Conservation (phyloP, 2,888 invertebrate species). For the Cephus rjabovi region DNA sequence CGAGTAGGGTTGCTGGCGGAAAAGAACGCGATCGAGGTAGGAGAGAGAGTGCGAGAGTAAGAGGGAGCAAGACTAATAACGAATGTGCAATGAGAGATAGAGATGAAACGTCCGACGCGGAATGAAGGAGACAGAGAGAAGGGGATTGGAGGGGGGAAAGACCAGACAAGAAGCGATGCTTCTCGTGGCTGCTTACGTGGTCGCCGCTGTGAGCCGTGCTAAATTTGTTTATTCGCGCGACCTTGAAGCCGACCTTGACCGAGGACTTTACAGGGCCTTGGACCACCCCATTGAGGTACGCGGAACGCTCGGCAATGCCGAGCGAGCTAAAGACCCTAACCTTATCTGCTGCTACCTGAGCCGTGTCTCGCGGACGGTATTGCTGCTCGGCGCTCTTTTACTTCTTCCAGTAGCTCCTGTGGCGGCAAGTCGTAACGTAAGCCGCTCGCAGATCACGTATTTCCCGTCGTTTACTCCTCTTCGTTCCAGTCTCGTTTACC, state of each 20-base stretch:
- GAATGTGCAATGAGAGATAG: no score
- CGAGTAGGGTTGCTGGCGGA: not conserved
- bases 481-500: not conserved
- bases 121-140: no score
- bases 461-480: not conserved
- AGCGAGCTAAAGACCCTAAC: not conserved
- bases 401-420: not conserved
- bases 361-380: not conserved
- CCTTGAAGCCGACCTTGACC: not conserved
- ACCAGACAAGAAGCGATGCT: not conserved
- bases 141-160: not conserved
- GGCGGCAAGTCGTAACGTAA: not conserved
- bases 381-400: not conserved
- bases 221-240: not conserved
- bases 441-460: not conserved
- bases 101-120: no score
- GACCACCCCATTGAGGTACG: not conserved
- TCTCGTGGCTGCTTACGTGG: not conserved
- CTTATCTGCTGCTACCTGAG: not conserved
- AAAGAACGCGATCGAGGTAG: not conserved
- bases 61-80: not conserved
- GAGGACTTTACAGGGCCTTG: not conserved
- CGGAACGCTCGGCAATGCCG: not conserved
- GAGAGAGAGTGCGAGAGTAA: no score
- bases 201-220: not conserved